Evolutionary conservation across 2,113 vertebrate species (phyloP).

Genomic region (Alces alces): DNA sequence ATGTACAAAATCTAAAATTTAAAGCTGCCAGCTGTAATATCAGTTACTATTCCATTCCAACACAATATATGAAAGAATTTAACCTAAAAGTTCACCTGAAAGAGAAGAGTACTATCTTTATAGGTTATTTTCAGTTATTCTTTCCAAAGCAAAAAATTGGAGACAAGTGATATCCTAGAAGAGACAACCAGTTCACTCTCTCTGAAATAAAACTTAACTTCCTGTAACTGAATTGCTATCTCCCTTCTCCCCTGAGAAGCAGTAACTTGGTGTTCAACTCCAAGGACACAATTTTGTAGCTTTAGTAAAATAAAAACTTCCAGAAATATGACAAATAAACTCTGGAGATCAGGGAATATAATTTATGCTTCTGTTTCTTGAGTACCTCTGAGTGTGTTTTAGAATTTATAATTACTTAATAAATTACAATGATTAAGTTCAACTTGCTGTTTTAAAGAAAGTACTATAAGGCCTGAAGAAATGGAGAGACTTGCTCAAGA

Average conservation of each 20-base stretch:
- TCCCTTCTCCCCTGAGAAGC: background rate
- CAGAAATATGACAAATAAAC: background rate
- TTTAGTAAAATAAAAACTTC: background rate
- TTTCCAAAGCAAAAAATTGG: background rate
- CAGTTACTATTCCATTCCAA: background rate
- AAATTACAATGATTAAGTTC: background rate
- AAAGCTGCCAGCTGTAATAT: background rate
- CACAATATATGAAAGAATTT: background rate
- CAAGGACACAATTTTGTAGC: background rate
- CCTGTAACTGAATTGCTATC: background rate
- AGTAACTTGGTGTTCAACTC: background rate
- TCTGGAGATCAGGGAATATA: background rate
- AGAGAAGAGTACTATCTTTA: background rate
- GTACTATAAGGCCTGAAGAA: background rate
- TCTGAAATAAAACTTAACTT: background rate
- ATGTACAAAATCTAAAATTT: background rate
- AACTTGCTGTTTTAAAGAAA: background rate
- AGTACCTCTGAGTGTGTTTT: background rate
- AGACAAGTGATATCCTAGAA: background rate
- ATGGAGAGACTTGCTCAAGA: background rate
- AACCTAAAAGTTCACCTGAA: background rate
- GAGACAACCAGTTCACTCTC: background rate
- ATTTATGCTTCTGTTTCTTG: background rate
- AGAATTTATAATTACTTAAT: background rate
- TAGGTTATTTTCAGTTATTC: background rate